Conservation (phyloP, 2,888 invertebrate species). For the Tenthredo mesomela region DNA sequence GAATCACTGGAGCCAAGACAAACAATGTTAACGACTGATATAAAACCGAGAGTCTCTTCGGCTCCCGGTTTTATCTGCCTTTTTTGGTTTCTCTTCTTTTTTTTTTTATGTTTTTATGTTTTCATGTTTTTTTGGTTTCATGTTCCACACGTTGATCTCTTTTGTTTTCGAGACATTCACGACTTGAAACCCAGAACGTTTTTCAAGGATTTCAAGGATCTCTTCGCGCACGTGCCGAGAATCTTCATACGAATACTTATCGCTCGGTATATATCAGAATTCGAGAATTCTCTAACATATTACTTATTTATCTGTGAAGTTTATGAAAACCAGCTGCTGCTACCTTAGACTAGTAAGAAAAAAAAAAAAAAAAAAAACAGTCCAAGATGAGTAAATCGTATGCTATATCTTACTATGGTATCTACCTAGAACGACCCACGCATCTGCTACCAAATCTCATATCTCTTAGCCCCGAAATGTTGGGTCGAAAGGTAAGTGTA, state of each 20-base stretch:
- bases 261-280: neutral
- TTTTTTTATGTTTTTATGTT: neutral
- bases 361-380: no score
- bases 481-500: slow-evolving; percentile 5
- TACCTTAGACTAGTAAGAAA: neutral
- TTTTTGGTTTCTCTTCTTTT: no score
- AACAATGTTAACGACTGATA: neutral
- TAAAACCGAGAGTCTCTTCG: neutral
- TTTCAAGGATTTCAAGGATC: neutral
- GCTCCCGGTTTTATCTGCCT: neutral
- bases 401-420: no score
- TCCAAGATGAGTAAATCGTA: neutral
- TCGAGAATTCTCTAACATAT: neutral
- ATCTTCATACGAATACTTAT: neutral
- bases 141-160: neutral
- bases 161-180: neutral
- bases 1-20: neutral
- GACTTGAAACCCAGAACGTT: neutral
- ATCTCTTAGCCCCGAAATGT: neutral
- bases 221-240: neutral
- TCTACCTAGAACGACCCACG: neutral
- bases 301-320: neutral
- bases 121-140: neutral
- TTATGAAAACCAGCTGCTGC: neutral
- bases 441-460: slow-evolving; percentile 19